phyloP scores from a whole-genome alignment of 2,888 invertebrate species.

The Lithophane ornitopus region DNA sequence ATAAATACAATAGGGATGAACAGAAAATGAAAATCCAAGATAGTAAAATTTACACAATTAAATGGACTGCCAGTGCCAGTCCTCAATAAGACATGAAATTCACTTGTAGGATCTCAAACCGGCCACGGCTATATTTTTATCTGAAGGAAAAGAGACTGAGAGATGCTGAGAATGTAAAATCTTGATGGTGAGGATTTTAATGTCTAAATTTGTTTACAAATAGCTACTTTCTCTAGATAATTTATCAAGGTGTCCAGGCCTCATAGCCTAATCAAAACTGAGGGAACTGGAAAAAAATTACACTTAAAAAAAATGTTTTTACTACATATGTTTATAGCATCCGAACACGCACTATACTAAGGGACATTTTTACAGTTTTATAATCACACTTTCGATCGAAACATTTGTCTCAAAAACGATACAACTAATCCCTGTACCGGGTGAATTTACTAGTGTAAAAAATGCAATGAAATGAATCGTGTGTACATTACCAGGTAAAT shows the following conservation, averaged over 20 bases:
- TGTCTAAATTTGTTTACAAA: background rate
- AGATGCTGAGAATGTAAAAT: background rate
- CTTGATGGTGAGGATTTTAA: background rate
- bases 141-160: background rate
- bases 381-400: background rate
- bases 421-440: background rate
- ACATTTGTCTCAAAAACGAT: background rate
- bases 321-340: background rate
- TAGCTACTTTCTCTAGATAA: background rate
- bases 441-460: background rate
- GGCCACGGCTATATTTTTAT: background rate
- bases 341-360: background rate
- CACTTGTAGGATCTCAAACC: too few species aligned
- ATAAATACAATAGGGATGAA: background rate
- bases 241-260: background rate
- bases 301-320: background rate
- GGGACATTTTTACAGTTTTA: background rate
- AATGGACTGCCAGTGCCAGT: background rate
- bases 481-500: conserved; percentile 42
- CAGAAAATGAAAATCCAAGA: background rate
- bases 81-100: background rate
- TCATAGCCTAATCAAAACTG: background rate
- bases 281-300: background rate
- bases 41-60: background rate
- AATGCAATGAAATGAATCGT: conserved; percentile 1